Evolutionary conservation across 2,797 vertebrate genomes (phyloP).

Genomic region (Cuculus canorus): DNA sequence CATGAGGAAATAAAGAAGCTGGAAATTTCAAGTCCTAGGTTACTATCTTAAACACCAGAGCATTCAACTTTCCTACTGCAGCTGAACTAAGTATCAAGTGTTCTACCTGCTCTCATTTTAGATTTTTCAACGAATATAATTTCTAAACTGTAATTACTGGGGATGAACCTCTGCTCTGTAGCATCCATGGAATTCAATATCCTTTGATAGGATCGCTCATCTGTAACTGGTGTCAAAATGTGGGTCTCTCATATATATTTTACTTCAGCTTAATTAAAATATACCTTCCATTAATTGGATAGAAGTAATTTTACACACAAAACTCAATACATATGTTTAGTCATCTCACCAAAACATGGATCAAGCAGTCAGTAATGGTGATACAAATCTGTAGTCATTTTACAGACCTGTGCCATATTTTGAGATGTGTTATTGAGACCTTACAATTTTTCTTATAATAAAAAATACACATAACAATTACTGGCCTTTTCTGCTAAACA

Average conservation of each 20-base stretch:
- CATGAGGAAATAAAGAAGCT: not conserved
- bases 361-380: not conserved
- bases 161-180: constrained; percentile 29
- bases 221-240: constrained; percentile 37
- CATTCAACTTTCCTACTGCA: not conserved
- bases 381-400: not conserved
- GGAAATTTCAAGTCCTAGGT: not conserved
- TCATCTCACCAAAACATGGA: not conserved
- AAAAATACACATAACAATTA: not conserved
- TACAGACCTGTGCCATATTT: not conserved
- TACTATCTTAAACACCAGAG: not conserved
- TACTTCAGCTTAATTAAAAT: constrained; percentile 46
- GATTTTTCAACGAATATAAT: constrained; percentile 35
- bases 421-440: not conserved
- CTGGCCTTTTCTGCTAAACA: not conserved
- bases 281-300: not conserved
- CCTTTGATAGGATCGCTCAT: constrained; percentile 24
- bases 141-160: constrained; percentile 35
- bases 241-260: not conserved
- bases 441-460: not conserved
- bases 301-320: not conserved
- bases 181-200: constrained; percentile 32
- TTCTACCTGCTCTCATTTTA: not conserved
- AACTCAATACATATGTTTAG: not conserved
- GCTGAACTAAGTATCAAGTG: not conserved